Evolutionary conservation across 2,113 vertebrate genomes (phyloP).

Genomic region (Xyliphius kryptos): DNA sequence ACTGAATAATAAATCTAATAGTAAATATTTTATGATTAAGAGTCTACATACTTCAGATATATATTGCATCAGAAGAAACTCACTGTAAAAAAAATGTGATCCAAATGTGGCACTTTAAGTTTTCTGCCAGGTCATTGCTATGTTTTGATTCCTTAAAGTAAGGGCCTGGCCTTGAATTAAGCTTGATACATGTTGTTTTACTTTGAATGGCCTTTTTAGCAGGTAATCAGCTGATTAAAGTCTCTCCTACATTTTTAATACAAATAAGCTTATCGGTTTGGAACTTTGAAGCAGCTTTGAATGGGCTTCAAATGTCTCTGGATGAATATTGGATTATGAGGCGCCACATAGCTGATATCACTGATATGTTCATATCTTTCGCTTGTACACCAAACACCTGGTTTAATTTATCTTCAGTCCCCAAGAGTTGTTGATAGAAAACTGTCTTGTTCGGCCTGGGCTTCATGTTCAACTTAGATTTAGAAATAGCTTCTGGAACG

Average conservation of each 20-base stretch:
- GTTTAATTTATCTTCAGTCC: conserved; percentile 33
- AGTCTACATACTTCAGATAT: neutral
- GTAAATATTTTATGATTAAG: too few relatives aligned
- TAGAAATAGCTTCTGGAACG: conserved; percentile 1
- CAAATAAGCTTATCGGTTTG: neutral
- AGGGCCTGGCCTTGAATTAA: neutral
- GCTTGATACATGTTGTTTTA: neutral
- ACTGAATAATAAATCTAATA: too few relatives aligned
- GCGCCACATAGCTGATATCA: conserved; percentile 14
- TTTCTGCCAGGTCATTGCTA: conserved; percentile 2
- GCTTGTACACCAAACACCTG: conserved; percentile 22
- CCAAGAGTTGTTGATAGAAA: conserved; percentile 16
- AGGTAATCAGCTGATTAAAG: neutral
- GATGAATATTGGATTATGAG: conserved; percentile 17
- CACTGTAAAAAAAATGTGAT: neutral
- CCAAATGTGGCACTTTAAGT: neutral
- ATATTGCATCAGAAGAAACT: neutral
- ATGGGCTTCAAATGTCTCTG: neutral
- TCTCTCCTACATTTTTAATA: neutral
- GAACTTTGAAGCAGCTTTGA: conserved; percentile 1
- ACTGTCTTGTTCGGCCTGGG: conserved; percentile 4
- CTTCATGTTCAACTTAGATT: conserved; percentile 4
- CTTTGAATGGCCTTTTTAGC: neutral
- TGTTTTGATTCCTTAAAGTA: conserved; percentile 8
- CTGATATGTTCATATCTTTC: conserved; percentile 29